Conservation (phyloP, 1,140 invertebrate genomes). For the Pseudomyrmex pallidus region DNA sequence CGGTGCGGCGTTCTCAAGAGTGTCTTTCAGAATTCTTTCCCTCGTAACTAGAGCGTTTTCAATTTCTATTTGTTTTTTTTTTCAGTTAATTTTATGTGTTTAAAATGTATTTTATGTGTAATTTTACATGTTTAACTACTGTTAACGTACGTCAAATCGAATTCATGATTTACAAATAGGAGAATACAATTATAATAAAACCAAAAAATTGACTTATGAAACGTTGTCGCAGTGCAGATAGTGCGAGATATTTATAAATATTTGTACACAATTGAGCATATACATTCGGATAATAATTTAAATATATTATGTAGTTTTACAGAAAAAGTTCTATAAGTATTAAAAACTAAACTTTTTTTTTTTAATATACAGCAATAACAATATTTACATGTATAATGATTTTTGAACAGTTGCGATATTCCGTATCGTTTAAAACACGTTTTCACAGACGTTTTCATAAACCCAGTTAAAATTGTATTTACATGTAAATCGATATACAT, state of each 20-base stretch:
- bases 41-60: neutral
- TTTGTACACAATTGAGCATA: conserved; percentile 42
- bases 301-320: conserved; percentile 35
- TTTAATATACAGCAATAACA: neutral
- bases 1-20: conserved; percentile 22
- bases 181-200: neutral
- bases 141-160: neutral
- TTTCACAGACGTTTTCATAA: conserved; percentile 14
- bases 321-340: too few species aligned
- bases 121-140: too few species aligned
- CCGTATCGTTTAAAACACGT: conserved; percentile 24
- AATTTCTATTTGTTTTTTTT: neutral
- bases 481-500: conserved; percentile 20
- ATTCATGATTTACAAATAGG: conserved; percentile 30
- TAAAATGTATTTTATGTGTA: neutral
- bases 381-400: conserved; percentile 35
- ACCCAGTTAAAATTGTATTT: conserved; percentile 45
- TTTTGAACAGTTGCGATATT: conserved; percentile 44
- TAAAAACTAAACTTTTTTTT: too few species aligned
- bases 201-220: conserved; percentile 9
- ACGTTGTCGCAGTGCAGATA: conserved; percentile 32
- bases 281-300: conserved; percentile 5
- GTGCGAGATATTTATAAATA: conserved; percentile 37
- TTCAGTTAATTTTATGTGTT: conserved; percentile 5
- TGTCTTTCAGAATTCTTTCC: neutral